Evolutionary conservation across 2,888 invertebrate species (phyloP).

Genomic region (Clostera curtula): DNA sequence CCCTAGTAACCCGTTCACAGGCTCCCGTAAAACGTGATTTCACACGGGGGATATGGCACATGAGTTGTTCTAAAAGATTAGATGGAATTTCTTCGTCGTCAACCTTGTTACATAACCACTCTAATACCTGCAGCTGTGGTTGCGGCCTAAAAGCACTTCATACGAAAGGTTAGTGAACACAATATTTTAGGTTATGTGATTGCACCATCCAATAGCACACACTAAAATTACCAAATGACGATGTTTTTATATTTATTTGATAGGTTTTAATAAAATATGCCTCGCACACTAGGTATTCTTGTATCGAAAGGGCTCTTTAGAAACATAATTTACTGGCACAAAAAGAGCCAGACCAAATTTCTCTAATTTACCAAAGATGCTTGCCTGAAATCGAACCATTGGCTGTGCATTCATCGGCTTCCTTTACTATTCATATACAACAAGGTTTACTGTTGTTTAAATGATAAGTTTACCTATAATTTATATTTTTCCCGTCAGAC

Average conservation of each 20-base stretch:
- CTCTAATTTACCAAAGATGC: too few relatives aligned
- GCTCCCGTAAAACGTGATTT: conserved; percentile 77
- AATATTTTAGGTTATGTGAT: conserved; percentile 54
- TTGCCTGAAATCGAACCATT: too few relatives aligned
- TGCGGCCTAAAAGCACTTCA: conserved; percentile 78
- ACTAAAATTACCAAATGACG: too few relatives aligned
- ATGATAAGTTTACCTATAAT: not conserved
- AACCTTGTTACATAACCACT: conserved; percentile 70
- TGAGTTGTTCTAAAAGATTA: conserved; percentile 70
- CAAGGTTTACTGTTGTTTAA: not conserved
- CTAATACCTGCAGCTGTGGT: conserved; percentile 80
- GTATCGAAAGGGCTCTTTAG: too few relatives aligned
- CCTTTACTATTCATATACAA: not conserved
- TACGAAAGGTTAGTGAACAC: conserved; percentile 76
- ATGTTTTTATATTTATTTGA: too few relatives aligned
- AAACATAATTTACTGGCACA: too few relatives aligned
- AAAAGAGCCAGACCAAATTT: too few relatives aligned
- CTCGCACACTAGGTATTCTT: too few relatives aligned
- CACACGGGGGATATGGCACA: conserved; percentile 83
- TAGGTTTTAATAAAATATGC: too few relatives aligned
- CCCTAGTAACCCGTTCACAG: conserved; percentile 52
- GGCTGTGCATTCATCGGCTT: too few relatives aligned
- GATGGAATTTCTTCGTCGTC: conserved; percentile 43
- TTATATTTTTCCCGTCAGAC: conserved; percentile 31
- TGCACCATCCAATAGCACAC: conserved; percentile 41